phyloP scores from a whole-genome alignment of 2,113 vertebrate genomes.

The Atlantisia rogersi region DNA sequence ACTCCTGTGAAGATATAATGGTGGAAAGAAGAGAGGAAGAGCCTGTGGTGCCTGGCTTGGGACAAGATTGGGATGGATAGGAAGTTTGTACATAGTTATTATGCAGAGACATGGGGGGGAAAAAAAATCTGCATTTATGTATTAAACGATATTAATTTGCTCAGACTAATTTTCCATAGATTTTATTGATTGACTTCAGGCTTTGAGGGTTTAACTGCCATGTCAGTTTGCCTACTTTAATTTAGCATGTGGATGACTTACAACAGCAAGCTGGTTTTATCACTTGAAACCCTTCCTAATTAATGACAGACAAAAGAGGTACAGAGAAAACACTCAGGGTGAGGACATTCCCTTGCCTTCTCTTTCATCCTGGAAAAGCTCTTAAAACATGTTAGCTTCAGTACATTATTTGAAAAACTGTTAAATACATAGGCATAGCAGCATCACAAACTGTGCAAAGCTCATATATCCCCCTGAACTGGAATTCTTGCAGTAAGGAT shows the following conservation, averaged over 20 bases:
- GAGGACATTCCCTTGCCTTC: background rate
- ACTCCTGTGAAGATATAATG: background rate
- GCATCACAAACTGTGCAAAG: background rate
- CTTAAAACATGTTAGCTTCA: background rate
- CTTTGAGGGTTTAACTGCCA: slow-evolving; percentile 54
- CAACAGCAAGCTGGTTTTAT: slow-evolving; percentile 60
- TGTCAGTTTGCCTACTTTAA: slow-evolving; percentile 49
- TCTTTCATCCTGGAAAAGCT: slow-evolving; percentile 10
- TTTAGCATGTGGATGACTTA: slow-evolving; percentile 58
- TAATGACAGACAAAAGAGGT: slow-evolving; percentile 54
- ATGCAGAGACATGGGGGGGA: background rate
- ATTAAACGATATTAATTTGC: slow-evolving; percentile 35
- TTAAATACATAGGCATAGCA: background rate
- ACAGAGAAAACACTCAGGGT: slow-evolving; percentile 20
- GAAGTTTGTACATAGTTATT: background rate
- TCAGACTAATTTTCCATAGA: slow-evolving; percentile 65
- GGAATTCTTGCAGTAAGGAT: background rate
- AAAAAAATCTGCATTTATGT: background rate
- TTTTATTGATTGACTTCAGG: slow-evolving; percentile 61
- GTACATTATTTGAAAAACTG: background rate
- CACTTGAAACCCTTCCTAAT: slow-evolving; percentile 51
- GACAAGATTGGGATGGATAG: background rate
- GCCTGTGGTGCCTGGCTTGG: background rate
- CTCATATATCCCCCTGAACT: background rate
- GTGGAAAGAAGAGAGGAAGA: background rate